Base-by-base conservation (phyloP, 2,888 invertebrate species). In the Gerris lacustris region DNA sequence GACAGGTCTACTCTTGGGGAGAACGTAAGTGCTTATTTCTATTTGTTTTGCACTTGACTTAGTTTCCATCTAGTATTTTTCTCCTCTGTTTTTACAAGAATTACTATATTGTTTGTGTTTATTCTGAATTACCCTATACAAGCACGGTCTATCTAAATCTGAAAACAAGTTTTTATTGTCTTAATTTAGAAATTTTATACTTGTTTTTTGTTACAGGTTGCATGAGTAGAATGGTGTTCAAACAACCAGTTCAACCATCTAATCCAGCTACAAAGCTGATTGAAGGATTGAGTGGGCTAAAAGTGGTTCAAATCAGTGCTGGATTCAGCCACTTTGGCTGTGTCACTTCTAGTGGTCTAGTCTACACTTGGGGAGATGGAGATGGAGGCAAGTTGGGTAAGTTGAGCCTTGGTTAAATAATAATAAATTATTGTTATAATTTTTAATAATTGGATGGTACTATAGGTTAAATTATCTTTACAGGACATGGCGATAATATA, bases 401-500 rank as follows among this genome's bases (percentile, higher is more conserved):
- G 72, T 66, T 55, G 15, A 63, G 31, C 31, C 31, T 31, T 31
- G 31, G 1, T 31, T 31, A 31, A 2, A 31, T 31, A 31, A 31
- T 31, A 2, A 31, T 31, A 31, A 31, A 31, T 31, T 31, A 31
- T 31, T 31, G 31, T 31, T 2, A 31, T 31, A 2, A 31, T 31
- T 31, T 31, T 31, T 31, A 31, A 31, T 31, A 31, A 31, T 31
- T 31, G 31, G 31, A 31, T 31, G 31, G 4, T 31, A 31, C 31
- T 31, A 31, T 31, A 31, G 31, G 31, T 31, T 31, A 4, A 31
- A 31, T 2, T 31, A 31, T 31, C 31, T 31, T 73, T 74, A 17
- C 75, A 82, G 86, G 87, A 15, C 86, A 86, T 78, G 86, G 86
- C n/a, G 86, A 87, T 77, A 84, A 82, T 75, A 83, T 81, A 72